Percentiles rank a stretch among this genome's conserved stretches.
phyloP scores from a whole-genome alignment of 92 coral and sea anemone genomes.

The Porites cylindrica region DNA sequence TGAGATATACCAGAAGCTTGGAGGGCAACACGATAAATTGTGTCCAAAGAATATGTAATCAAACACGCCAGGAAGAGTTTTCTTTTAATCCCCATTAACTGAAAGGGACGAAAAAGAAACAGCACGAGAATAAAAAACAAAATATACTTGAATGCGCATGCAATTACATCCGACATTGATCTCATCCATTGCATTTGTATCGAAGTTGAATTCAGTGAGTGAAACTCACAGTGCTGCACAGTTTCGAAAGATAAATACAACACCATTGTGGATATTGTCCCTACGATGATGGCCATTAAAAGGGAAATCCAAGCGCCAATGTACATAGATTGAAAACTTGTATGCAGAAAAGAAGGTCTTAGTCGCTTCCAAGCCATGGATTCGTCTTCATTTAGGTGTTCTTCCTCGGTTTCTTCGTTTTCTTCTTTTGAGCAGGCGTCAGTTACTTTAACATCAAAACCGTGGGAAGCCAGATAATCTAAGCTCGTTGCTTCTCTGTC shows the following conservation, averaged over 20 bases:
- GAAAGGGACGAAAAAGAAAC: neutral
- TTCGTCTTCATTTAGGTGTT: conserved; percentile 16
- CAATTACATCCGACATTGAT: neutral
- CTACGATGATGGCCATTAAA: neutral
- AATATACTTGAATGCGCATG: neutral
- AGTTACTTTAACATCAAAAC: neutral
- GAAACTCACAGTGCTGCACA: neutral
- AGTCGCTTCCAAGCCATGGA: conserved; percentile 45
- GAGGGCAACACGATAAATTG: neutral
- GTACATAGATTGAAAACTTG: conserved; percentile 32
- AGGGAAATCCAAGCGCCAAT: conserved; percentile 19
- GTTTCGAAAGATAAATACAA: neutral
- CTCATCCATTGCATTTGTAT: neutral
- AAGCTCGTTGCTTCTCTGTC: neutral
- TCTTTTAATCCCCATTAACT: conserved; percentile 2
- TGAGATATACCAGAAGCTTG: conserved; percentile 2
- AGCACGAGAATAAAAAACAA: neutral
- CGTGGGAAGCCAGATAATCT: neutral
- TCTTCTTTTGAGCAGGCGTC: neutral
- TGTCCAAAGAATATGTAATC: neutral
- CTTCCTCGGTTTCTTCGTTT: conserved; percentile 12
- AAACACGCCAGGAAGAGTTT: neutral
- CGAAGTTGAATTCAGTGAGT: neutral
- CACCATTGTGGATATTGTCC: neutral
- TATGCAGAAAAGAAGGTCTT: conserved; percentile 25